phyloP scores from a whole-genome alignment of 2,797 vertebrate species.

The Intellagama lesueurii region DNA sequence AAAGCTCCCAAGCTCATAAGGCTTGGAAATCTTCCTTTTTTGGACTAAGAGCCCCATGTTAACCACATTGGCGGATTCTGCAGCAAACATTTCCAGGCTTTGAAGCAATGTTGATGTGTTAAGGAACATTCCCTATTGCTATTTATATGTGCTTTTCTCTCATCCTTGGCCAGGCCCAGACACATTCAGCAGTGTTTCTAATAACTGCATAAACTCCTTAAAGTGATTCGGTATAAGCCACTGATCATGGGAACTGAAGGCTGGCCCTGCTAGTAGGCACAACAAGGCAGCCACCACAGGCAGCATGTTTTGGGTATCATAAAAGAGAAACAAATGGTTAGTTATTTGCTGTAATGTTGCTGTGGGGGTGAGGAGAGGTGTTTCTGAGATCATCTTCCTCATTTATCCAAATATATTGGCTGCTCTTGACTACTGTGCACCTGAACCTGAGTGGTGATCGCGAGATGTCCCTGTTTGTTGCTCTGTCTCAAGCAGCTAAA shows the following conservation, averaged over 20 bases:
- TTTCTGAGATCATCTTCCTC: background rate
- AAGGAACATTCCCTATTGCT: background rate
- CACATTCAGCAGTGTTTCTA: background rate
- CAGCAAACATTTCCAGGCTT: background rate
- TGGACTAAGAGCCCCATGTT: too few species aligned
- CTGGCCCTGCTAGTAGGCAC: background rate
- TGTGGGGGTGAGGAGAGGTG: background rate
- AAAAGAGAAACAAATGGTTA: too few species aligned
- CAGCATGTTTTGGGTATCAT: background rate
- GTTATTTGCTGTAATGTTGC: too few species aligned
- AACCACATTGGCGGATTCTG: too few species aligned
- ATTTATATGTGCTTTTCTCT: background rate
- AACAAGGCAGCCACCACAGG: background rate
- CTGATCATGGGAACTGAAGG: background rate
- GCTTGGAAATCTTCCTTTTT: too few species aligned
- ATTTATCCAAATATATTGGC: background rate
- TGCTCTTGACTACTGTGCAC: background rate
- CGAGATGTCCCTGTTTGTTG: background rate
- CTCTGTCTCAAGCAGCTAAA: background rate
- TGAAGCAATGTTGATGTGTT: too few species aligned
- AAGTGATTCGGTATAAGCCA: background rate
- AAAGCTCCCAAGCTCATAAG: too few species aligned
- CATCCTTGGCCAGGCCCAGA: background rate
- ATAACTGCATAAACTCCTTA: background rate
- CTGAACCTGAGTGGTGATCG: background rate